Percentiles rank a stretch among this genome's conserved stretches.
Evolutionary conservation across 2,888 invertebrate species (phyloP).

Genomic region (Clepsis dumicolana): DNA sequence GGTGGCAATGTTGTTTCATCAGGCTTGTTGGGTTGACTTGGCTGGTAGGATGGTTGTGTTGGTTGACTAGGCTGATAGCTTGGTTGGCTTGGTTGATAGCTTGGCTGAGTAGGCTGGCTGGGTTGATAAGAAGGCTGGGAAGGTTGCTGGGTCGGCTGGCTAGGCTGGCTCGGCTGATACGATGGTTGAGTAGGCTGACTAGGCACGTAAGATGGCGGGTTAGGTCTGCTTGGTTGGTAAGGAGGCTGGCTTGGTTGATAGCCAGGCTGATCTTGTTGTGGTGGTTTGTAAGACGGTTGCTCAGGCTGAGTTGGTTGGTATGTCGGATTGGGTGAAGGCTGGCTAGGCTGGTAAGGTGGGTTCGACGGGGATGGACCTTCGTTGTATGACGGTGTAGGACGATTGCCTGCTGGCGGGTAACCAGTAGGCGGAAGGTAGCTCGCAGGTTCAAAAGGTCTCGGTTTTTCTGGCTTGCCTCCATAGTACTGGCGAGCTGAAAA

Average conservation of each 20-base stretch:
- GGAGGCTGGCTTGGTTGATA: constrained; percentile 52
- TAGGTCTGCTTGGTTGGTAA: constrained; percentile 51
- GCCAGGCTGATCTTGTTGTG: constrained; percentile 52
- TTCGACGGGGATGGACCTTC: constrained; percentile 69
- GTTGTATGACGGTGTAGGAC: constrained; percentile 74
- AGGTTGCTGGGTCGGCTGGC: constrained; percentile 56
- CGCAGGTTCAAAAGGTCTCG: constrained; percentile 89
- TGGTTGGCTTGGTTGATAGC: constrained; percentile 49
- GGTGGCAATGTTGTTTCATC: constrained; percentile 48
- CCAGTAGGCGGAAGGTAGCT: constrained; percentile 75
- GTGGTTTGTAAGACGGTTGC: constrained; percentile 50
- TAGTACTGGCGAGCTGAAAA: constrained; percentile 89
- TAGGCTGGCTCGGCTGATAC: constrained; percentile 51
- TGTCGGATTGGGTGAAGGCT: constrained; percentile 52
- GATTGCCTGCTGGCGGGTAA: constrained; percentile 73
- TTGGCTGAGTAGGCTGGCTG: constrained; percentile 50
- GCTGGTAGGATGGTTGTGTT: constrained; percentile 48
- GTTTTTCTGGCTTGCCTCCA: constrained; percentile 88
- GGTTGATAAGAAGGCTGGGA: constrained; percentile 51
- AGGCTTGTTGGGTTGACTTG: constrained; percentile 52
- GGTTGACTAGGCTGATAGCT: constrained; percentile 53
- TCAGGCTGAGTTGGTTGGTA: constrained; percentile 52
- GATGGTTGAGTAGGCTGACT: constrained; percentile 51
- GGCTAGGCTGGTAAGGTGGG: constrained; percentile 57
- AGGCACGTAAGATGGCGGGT: constrained; percentile 58